These are phyloP conservation scores for Phasia obesa DNA, from an alignment of 2,888 invertebrate genomes.

Conservation along the genomic window DNA sequence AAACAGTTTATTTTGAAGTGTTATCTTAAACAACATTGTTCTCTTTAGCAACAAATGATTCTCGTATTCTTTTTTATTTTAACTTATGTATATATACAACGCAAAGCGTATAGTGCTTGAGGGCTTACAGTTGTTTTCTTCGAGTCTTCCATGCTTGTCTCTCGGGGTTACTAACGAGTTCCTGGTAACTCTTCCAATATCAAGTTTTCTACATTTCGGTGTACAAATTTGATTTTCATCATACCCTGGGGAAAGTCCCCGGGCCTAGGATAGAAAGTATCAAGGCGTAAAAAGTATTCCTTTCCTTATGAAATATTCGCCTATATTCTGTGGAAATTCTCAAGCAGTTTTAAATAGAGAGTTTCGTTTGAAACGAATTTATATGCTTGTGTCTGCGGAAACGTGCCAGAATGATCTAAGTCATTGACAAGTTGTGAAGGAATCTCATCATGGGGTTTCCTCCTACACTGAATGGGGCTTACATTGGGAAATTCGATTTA, in stretches of 20 bases:
- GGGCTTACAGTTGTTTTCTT: constrained; percentile 64
- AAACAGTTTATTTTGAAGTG: neutral
- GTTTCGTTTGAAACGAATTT: constrained; percentile 75
- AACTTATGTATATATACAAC: constrained; percentile 50
- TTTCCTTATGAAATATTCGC: constrained; percentile 72
- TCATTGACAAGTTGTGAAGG: constrained; percentile 77
- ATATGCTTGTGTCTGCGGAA: constrained; percentile 79
- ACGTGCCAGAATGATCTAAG: constrained; percentile 81
- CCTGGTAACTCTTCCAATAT: constrained; percentile 79
- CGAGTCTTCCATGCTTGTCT: constrained; percentile 81
- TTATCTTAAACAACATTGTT: neutral
- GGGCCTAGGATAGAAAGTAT: constrained; percentile 83
- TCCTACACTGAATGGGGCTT: constrained; percentile 80
- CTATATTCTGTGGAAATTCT: constrained; percentile 81
- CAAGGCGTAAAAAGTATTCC: constrained; percentile 77
- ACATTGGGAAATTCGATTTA: constrained; percentile 76
- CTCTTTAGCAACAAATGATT: constrained; percentile 68
- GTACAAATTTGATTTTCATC: neutral
- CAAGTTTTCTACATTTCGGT: neutral
- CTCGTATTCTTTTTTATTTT: constrained; percentile 74
- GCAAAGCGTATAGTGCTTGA: accelerated
- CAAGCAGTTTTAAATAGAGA: constrained; percentile 76
- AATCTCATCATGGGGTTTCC: constrained; percentile 8
- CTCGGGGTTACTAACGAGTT: constrained; percentile 82
- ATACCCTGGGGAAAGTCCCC: constrained; percentile 83